Evolutionary conservation across 2,113 vertebrate genomes (phyloP), one percentile per base, ranked within the genome.

Genomic region (Athene noctua): DNA sequence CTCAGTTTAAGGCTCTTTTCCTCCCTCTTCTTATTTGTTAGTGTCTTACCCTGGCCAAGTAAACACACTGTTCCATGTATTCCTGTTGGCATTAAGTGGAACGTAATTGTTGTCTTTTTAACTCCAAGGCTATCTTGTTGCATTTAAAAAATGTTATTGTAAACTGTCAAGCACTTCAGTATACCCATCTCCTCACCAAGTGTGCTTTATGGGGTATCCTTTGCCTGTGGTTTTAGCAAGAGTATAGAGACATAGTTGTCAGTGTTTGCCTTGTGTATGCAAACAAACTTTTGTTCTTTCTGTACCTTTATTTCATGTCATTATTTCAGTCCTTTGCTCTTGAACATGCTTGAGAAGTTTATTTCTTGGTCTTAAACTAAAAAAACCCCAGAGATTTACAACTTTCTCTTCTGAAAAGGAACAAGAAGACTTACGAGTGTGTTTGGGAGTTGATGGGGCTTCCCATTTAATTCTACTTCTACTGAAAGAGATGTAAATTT

Each of bases 21-120:
- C 95, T 90, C 58, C 49, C 20, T 87, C 90, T 94, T 92, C 42
- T 71, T 96, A 59, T 85, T 94, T 95, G 38, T 80, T 73, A 19
- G 75, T 58, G 57, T 92, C 93, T 97, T 84, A 38, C 26, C 27
- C 16, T 42, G 42, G 17, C 80, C 29, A n/a, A 38, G 46, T 70
- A 29, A 47, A 86, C 65, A 17, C n/a, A 11, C 66, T 86, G 75
- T 93, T 96, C 52, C 55, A 1, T 77, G 80, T 93, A 32, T 94
- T 94, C 80, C 80, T 47, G 5, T 91, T 83, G 58, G 58, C 68
- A 67, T 78, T 61, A 30, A 46, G 55, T 75, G 80, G 83, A 79
- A 63, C 0, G 1, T 46, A 66, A 44, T 49, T 57, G 26, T 47
- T 90, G 40, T 47, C 42, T 67, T 83, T 74, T 68, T 73, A 78